These are phyloP conservation scores for Oreotrochilus melanogaster DNA, from an alignment of 2,113 vertebrate species.

Conservation along the genomic window DNA sequence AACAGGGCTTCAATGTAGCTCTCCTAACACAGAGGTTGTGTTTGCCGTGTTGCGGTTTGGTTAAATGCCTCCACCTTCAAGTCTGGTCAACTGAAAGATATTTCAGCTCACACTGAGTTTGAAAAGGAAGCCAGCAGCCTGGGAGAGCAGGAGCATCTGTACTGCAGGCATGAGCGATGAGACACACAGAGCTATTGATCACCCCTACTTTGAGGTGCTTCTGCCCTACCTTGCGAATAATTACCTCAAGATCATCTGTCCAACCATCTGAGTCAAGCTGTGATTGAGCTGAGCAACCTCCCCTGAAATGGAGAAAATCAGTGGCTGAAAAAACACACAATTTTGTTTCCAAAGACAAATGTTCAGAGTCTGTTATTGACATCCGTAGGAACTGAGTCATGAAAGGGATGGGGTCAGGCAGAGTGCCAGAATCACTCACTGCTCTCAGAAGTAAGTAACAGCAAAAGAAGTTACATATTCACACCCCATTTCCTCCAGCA, in stretches of 20 bases:
- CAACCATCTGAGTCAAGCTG: neutral
- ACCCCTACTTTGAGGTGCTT: neutral
- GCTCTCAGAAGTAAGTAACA: constrained; percentile 1
- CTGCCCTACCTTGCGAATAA: neutral
- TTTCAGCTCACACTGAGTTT: neutral
- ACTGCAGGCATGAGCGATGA: rapidly evolving
- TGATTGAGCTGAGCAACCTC: neutral
- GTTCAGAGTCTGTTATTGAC: neutral
- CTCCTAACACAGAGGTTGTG: constrained; percentile 46
- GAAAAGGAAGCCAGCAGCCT: neutral
- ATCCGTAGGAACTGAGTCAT: neutral
- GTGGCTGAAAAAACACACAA: neutral
- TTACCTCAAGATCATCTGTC: neutral
- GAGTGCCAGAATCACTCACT: neutral
- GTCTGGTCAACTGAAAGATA: neutral
- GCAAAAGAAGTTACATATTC: neutral
- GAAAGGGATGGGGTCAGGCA: neutral
- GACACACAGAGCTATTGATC: neutral
- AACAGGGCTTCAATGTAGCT: constrained; percentile 16
- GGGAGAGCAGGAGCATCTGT: neutral
- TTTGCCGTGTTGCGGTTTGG: constrained; percentile 49
- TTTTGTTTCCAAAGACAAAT: neutral
- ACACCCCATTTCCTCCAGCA: neutral
- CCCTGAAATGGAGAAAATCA: neutral
- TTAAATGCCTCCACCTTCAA: constrained; percentile 18